phyloP scores from a whole-genome alignment of 2,113 vertebrate genomes.

The Petroica traversi region DNA sequence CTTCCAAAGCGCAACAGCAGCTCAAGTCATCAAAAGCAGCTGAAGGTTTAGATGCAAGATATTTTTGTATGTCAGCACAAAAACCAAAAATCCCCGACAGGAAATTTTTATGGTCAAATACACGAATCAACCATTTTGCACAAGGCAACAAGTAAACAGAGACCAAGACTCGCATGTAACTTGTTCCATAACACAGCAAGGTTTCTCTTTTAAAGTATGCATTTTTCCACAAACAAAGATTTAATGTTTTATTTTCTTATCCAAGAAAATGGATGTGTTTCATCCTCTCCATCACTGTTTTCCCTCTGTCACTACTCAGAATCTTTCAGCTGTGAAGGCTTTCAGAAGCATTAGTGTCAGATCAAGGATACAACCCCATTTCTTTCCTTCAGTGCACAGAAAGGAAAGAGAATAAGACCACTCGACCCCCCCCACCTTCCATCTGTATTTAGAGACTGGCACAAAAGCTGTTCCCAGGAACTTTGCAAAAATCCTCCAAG shows the following conservation, averaged over 20 bases:
- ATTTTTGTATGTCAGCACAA: neutral
- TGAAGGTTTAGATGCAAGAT: neutral
- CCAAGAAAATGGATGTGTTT: neutral
- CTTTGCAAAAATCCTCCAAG: neutral
- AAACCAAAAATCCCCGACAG: neutral
- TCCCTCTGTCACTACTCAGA: neutral
- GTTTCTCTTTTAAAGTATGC: neutral
- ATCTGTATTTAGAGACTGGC: neutral
- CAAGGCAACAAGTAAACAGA: neutral
- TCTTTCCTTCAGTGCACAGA: neutral
- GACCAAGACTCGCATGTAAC: neutral
- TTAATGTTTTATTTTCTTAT: neutral
- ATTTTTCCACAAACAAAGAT: neutral
- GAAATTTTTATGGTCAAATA: neutral
- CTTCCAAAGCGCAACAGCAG: neutral
- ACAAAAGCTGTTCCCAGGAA: neutral
- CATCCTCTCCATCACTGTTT: neutral
- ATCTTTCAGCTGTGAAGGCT: neutral
- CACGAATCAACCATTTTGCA: neutral
- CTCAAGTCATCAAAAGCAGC: neutral
- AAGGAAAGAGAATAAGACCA: neutral
- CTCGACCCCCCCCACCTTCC: neutral
- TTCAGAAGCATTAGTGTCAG: neutral
- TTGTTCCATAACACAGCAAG: neutral
- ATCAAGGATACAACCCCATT: neutral